Base-by-base conservation (phyloP, 2,888 invertebrate genomes). In the Pyrocoelia pectoralis region DNA sequence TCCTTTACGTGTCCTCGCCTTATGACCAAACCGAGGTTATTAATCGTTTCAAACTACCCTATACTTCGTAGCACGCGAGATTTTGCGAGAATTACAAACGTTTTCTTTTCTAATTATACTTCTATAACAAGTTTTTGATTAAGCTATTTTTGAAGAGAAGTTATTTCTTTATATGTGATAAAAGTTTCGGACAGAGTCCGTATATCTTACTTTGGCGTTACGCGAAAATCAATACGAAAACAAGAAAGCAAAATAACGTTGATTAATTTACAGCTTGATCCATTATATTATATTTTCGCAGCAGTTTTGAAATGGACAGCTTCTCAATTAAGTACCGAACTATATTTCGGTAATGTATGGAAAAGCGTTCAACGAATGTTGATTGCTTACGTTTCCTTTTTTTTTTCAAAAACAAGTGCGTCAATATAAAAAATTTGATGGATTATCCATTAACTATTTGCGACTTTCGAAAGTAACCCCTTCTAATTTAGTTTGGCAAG, bases 1-100 rank as follows among this genome's bases (percentile, higher is more conserved):
- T 46, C 46, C 46, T 18, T 46, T 46, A 46, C 46, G 46, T 46
- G 46, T 46, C 46, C 46, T 46, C 46, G 17, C 46, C 46, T 46
- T 46, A 46, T 46, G 46, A 46, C 46, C 46, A 46, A n/a, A 10
- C 17, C 1, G 8, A 5, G 17, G n/a, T 46, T 46, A 46, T 46
- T 46, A 46, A 46, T 46, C 46, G 46, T 46, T 24, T 9, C 17
- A 2, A 46, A 46, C 15, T 10, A 15, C 9, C 46, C 6, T 18
- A n/a, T n/a, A 46, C 10, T 46, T 46, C 17, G 4, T 4, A 2
- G 2, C 9, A n/a, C 33, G n/a, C 33, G 24, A 24, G 24, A 24
- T n/a, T n/a, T n/a, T n/a, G n/a, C n/a, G n/a, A n/a, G n/a, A n/a
- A n/a, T 24, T 24, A 24, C 24, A 24, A 24, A 6, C 24, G 24